Evolutionary conservation across 2,888 invertebrate species (phyloP), one percentile per base, ranked within the genome.

Genomic region (Caenorhabditis sp.): DNA sequence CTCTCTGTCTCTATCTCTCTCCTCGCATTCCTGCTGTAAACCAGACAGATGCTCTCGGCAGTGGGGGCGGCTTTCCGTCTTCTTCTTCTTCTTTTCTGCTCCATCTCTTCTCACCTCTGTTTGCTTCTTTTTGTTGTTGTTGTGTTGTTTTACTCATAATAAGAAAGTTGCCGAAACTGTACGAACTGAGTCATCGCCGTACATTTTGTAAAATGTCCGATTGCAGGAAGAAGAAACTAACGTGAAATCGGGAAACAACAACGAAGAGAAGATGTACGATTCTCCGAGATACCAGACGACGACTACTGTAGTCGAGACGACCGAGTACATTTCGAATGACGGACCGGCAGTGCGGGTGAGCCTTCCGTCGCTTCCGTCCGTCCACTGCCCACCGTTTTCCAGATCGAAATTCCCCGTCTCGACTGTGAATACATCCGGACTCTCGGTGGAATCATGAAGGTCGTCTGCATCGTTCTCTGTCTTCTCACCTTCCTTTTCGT

Each of bases 401-500:
- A 82, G 82, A 56, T 82, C 32, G 75, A 71, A n/a, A 39, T 80
- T 13, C 79, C 85, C 2, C 81, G 82, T 32, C 94, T 93, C 89
- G 95, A 95, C 90, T 91, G 92, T 0, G 89, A 91, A 0, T 94
- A 94, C 87, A 86, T 94, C 17, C 91, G 91, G 83, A 93, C 93
- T 0, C 84, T 93, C 48, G 93, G 94, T 1, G 95, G 95, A 56
- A 92, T 93, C 65, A 89, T 95, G 20, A 95, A 95, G 92, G 90
- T 92, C 78, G 91, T 92, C 0, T 93, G 94, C 92, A 92, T 94
- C 88, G 94, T 88, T 32, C 77, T 89, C 15, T 88, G 89, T 65
- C 74, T 90, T 24, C 83, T 95, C 58, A 94, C 94, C 6, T 95
- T 95, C 90, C 93, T 95, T 84, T 94, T 94, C 76, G 92, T 93